A percentile compares a stretch with the other conserved stretches of the same genome.
These are phyloP conservation scores for Drosophila mojavensis DNA, from an alignment of 1,140 invertebrate species.

Conservation along the genomic window DNA sequence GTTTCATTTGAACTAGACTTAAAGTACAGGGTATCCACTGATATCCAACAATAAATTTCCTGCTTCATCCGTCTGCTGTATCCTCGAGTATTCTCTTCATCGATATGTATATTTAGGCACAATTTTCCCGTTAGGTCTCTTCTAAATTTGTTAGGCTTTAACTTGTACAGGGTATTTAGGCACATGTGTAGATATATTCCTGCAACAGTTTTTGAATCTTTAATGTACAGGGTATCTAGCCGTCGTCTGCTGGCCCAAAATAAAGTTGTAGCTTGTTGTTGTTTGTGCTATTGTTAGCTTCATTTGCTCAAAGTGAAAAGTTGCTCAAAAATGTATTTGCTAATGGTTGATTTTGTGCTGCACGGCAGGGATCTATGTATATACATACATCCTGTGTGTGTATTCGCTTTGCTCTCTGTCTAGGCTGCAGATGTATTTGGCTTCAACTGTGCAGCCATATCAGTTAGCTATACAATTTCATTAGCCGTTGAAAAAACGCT, in stretches of 20 bases:
- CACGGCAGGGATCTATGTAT: neutral
- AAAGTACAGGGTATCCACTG: too few species aligned
- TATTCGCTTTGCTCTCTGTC: neutral
- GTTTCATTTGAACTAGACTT: too few species aligned
- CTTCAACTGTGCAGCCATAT: slow-evolving; percentile 2
- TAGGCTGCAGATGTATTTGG: neutral
- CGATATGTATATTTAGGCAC: too few species aligned
- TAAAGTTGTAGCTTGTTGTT: neutral
- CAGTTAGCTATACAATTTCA: slow-evolving; percentile 40
- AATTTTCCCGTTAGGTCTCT: too few species aligned
- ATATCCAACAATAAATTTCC: too few species aligned
- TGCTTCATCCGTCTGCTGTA: too few species aligned
- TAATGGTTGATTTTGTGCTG: slow-evolving; percentile 8
- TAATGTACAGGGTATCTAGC: neutral
- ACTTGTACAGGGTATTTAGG: too few species aligned
- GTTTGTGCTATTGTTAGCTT: neutral
- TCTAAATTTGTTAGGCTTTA: too few species aligned
- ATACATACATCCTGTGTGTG: neutral
- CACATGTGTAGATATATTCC: too few species aligned
- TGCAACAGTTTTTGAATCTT: too few species aligned
- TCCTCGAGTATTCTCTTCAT: too few species aligned
- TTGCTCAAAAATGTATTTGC: slow-evolving; percentile 22
- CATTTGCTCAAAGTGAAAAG: slow-evolving; percentile 1
- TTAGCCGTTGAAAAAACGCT: slow-evolving; percentile 31
- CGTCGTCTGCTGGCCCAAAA: neutral